Evolutionary conservation across 2,888 invertebrate genomes (phyloP).

Genomic region (Apocheima hispidaria): DNA sequence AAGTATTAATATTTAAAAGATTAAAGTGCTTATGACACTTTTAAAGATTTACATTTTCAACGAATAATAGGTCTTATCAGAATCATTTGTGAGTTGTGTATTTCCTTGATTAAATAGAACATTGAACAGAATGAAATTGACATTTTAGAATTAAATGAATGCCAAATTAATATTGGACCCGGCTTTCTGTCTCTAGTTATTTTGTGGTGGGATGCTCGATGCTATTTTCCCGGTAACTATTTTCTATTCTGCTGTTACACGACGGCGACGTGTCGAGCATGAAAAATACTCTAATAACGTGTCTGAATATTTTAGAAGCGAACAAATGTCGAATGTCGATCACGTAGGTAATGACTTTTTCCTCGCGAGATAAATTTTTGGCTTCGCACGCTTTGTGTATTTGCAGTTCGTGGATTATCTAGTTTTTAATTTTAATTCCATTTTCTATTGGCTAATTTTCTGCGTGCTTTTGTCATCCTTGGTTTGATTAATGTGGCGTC

Average conservation of each 20-base stretch:
- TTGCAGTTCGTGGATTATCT: background rate
- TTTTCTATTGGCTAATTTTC: too few relatives aligned
- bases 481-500: background rate
- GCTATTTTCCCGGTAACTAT: background rate
- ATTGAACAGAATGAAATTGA: too few relatives aligned
- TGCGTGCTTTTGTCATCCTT: too few relatives aligned
- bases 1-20: too few relatives aligned
- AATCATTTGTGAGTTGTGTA: too few relatives aligned
- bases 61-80: too few relatives aligned
- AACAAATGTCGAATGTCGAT: background rate
- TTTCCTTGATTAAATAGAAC: too few relatives aligned
- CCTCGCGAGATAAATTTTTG: background rate
- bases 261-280: background rate
- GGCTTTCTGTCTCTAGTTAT: too few relatives aligned
- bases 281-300: slow-evolving; percentile 2
- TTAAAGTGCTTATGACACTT: too few relatives aligned
- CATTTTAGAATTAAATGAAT: too few relatives aligned
- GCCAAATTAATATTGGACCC: too few relatives aligned
- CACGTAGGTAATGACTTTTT: background rate
- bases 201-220: background rate
- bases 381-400: background rate
- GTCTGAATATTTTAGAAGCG: background rate
- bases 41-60: too few relatives aligned
- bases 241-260: background rate
- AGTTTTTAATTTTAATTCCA: background rate